These are phyloP conservation scores for Eospalax fontanierii DNA, from an alignment of 2,797 vertebrate species.

Conservation along the genomic window DNA sequence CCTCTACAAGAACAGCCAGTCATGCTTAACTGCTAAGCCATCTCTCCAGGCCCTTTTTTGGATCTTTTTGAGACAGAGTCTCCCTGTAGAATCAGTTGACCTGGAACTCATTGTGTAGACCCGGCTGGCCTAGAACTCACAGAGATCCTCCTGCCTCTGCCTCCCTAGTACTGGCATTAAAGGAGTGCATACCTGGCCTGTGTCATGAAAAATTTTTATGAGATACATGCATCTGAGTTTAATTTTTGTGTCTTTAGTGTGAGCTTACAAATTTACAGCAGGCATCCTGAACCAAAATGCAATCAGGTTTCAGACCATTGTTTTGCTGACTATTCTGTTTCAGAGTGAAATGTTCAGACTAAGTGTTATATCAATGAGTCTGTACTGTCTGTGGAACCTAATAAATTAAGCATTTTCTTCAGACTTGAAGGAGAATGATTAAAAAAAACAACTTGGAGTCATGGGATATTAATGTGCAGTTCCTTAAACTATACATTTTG, in stretches of 20 bases:
- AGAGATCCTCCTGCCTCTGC: no score
- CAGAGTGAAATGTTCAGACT: slow-evolving; percentile 79
- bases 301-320: slow-evolving; percentile 84
- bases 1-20: no score
- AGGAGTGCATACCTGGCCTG: no score
- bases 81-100: no score
- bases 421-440: slow-evolving; percentile 76
- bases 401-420: slow-evolving; percentile 83
- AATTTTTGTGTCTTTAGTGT: slow-evolving; percentile 86
- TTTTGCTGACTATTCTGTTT: slow-evolving; percentile 84
- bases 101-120: no score
- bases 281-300: slow-evolving; percentile 85
- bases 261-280: slow-evolving; percentile 81
- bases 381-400: slow-evolving; percentile 80
- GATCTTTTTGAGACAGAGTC: no score
- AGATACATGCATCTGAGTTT: slow-evolving; percentile 83
- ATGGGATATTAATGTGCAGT: slow-evolving; percentile 78
- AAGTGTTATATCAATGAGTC: slow-evolving; percentile 72
- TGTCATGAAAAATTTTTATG: slow-evolving; percentile 82
- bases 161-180: no score
- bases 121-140: no score
- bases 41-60: no score
- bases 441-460: slow-evolving; percentile 75
- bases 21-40: no score
- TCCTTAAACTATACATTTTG: background rate